Conservation (phyloP, 2,888 invertebrate species). For the Drosophila neotestacea region DNA sequence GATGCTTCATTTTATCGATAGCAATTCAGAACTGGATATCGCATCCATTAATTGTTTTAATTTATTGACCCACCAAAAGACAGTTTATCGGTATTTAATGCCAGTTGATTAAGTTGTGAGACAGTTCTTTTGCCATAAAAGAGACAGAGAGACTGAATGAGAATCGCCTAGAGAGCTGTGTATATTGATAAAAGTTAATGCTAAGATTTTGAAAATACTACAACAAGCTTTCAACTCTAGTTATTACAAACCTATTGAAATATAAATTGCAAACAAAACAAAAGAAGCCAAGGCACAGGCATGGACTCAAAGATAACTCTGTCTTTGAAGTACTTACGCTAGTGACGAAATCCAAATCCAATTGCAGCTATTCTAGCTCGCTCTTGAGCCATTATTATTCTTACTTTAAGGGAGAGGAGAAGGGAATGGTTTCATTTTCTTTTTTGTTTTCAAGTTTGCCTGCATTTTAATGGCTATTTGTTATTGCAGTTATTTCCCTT, state of each 20-base stretch:
- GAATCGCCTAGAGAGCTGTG: neutral
- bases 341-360: constrained; percentile 12
- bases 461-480: constrained; percentile 48
- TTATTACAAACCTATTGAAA: constrained; percentile 66
- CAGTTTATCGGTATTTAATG: constrained; percentile 44
- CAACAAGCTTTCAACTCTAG: constrained; percentile 66
- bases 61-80: constrained; percentile 51
- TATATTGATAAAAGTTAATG: neutral
- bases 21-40: constrained; percentile 17
- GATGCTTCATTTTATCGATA: constrained; percentile 65
- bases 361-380: constrained; percentile 19
- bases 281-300: neutral
- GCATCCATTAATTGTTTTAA: constrained; percentile 59
- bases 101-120: constrained; percentile 29
- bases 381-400: constrained; percentile 53
- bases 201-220: constrained; percentile 29
- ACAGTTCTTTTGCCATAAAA: neutral
- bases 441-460: constrained; percentile 23
- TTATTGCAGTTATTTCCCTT: constrained; percentile 24
- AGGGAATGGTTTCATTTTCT: constrained; percentile 1
- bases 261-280: constrained; percentile 44
- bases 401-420: constrained; percentile 26
- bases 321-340: neutral
- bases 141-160: neutral
- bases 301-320: neutral